Base-by-base conservation (phyloP, 2,113 vertebrate genomes). In the Brienomyrus longianalis region DNA sequence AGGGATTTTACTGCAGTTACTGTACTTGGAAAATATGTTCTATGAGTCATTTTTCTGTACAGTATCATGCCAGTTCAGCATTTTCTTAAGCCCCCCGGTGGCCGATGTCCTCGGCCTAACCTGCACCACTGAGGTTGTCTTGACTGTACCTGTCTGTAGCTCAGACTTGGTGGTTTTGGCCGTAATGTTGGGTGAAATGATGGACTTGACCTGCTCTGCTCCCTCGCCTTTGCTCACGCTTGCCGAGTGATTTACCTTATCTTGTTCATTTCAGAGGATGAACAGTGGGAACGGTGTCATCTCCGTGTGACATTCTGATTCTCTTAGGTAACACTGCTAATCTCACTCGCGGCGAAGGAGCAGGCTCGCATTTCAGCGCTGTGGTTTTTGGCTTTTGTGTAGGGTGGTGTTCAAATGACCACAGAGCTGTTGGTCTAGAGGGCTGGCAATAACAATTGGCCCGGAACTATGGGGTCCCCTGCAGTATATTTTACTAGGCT, bases 21-120 rank as follows among this genome's bases (percentile, higher is more conserved):
- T 31, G 45, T 84, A 48, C 43, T 84, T 48, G n/a, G 39, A 84
- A 84, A 87, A 87, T 9, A 87, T 5, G 77, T n/a, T 27, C 39
- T 5, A 7, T 88, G 48, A 50, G 31, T 83, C 66, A 35, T 83
- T 89, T 80, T 83, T 80, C 39, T n/a, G 31, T 31, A 39, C 51
- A 43, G 27, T 59, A 52, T 94, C 93, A 95, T 35, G 91, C 92
- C 93, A 91, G 89, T 92, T 95, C 95, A 94, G 94, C 94, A 94
- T 87, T 95, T 94, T 92, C 86, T 88, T 92, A 92, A 92, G 91
- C 92, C 89, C 89, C 59, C n/a, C 2, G 45, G 77, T 92, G 86
- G 91, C 91, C 39, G 74, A 88, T 89, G 90, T 52, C 89, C 92
- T 93, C 92, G 90, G 92, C 93, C 50, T 93, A 93, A 95, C 94